Evolutionary conservation across 1,140 invertebrate species (phyloP).

Genomic region (Drosophila jambulina): DNA sequence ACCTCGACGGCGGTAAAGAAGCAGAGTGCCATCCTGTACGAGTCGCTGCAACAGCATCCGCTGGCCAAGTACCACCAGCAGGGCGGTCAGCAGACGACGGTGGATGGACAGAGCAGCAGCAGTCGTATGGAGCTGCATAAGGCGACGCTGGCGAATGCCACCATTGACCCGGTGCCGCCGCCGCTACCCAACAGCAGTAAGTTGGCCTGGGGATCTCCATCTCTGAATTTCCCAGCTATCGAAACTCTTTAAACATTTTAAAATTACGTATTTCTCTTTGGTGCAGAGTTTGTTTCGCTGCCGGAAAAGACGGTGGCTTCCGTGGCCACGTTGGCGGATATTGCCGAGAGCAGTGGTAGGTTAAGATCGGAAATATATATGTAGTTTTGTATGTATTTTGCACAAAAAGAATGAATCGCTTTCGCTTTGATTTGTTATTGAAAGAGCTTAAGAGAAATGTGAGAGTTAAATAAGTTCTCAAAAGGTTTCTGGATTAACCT

Average conservation of each 20-base stretch:
- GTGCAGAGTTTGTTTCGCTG: slow-evolving; percentile 58
- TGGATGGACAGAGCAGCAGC: slow-evolving; percentile 70
- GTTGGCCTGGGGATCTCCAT: neutral
- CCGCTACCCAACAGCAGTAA: slow-evolving; percentile 35
- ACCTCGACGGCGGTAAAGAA: slow-evolving; percentile 62
- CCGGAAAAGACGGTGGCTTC: slow-evolving; percentile 41
- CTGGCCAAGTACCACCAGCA: slow-evolving; percentile 68
- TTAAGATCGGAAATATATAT: neutral
- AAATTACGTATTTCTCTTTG: slow-evolving; percentile 4
- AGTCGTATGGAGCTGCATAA: slow-evolving; percentile 82
- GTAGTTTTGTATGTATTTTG: neutral
- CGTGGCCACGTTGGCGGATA: slow-evolving; percentile 68
- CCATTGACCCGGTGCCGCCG: slow-evolving; percentile 50
- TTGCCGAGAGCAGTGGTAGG: slow-evolving; percentile 70
- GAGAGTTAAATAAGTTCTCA: neutral
- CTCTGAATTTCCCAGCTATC: neutral
- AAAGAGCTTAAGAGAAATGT: neutral
- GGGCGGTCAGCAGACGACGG: slow-evolving; percentile 38
- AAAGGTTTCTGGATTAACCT: accelerated
- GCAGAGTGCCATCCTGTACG: slow-evolving; percentile 77
- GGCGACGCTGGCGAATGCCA: slow-evolving; percentile 76
- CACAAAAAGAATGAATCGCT: neutral
- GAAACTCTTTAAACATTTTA: neutral
- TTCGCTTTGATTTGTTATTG: neutral
- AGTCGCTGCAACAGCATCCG: slow-evolving; percentile 81